These are phyloP conservation scores for Mesoligia furuncula DNA, from an alignment of 2,888 invertebrate genomes.

Conservation along the genomic window DNA sequence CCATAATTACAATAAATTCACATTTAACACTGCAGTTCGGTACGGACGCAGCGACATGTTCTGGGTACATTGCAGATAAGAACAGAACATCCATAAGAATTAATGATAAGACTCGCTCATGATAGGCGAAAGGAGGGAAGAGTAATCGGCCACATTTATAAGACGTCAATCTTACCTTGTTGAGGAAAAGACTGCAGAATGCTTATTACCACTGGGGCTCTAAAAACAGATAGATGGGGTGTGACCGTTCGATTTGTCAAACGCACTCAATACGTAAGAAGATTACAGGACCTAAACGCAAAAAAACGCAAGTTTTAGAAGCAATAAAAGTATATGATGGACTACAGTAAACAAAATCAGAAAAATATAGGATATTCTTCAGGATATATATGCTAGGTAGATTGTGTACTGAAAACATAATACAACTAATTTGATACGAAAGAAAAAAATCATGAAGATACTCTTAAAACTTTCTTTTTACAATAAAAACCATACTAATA, in stretches of 20 bases:
- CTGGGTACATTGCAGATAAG: slow-evolving; percentile 8
- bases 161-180: slow-evolving; percentile 33
- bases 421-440: too few relatives aligned
- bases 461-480: too few relatives aligned
- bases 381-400: too few relatives aligned
- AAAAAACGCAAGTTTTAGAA: too few relatives aligned
- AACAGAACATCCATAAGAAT: slow-evolving; percentile 40
- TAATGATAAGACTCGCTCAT: not conserved
- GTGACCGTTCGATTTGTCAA: slow-evolving; percentile 18
- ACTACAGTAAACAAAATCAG: too few relatives aligned
- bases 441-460: too few relatives aligned
- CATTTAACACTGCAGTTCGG: slow-evolving; percentile 63
- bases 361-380: too few relatives aligned
- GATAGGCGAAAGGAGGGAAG: not conserved
- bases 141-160: slow-evolving; percentile 37
- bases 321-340: too few relatives aligned
- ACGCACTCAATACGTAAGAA: not conserved
- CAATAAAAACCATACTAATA: too few relatives aligned
- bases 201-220: slow-evolving; percentile 22
- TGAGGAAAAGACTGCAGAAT: slow-evolving; percentile 12
- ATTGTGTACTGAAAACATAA: too few relatives aligned
- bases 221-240: slow-evolving; percentile 31
- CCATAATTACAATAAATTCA: slow-evolving; percentile 66
- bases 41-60: slow-evolving; percentile 53
- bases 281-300: too few relatives aligned